A percentile compares a stretch with the other conserved stretches of the same genome.
phyloP scores from a whole-genome alignment of 2,113 vertebrate species.

The Pelvicachromis taeniatus region DNA sequence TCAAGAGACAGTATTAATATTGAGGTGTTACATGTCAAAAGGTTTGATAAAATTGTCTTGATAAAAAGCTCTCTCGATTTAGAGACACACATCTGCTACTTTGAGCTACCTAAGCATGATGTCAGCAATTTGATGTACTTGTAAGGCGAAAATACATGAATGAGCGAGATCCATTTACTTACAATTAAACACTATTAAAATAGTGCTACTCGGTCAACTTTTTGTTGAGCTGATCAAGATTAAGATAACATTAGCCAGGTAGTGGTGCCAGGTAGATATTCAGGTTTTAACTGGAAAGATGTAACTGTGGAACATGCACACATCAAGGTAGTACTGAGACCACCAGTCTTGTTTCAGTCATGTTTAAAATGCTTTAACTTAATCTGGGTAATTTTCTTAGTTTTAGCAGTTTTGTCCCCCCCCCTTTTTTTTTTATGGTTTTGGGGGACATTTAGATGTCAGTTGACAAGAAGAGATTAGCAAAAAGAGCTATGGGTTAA shows the following conservation, averaged over 20 bases:
- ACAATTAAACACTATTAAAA: background rate
- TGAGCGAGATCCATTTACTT: background rate
- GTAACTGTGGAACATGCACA: background rate
- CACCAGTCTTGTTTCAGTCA: background rate
- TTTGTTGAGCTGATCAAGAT: background rate
- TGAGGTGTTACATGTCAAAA: background rate
- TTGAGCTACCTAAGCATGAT: background rate
- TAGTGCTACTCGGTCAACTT: background rate
- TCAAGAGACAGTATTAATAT: background rate
- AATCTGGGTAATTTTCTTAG: background rate
- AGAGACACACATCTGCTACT: background rate
- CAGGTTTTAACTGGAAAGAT: background rate
- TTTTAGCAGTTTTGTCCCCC: background rate
- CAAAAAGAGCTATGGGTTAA: background rate
- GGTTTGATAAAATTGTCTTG: background rate
- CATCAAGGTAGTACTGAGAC: background rate
- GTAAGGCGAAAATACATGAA: background rate
- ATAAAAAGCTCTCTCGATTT: background rate
- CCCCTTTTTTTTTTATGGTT: background rate
- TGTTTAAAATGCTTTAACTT: background rate
- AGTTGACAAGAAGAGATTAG: background rate
- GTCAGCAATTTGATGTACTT: background rate
- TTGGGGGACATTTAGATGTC: constrained; percentile 27
- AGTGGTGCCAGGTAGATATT: background rate
- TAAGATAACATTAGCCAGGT: background rate